A percentile compares a stretch with the other conserved stretches of the same genome.
Evolutionary conservation across 2,113 vertebrate species (phyloP).

Genomic region (Phylloscopus whistleri): DNA sequence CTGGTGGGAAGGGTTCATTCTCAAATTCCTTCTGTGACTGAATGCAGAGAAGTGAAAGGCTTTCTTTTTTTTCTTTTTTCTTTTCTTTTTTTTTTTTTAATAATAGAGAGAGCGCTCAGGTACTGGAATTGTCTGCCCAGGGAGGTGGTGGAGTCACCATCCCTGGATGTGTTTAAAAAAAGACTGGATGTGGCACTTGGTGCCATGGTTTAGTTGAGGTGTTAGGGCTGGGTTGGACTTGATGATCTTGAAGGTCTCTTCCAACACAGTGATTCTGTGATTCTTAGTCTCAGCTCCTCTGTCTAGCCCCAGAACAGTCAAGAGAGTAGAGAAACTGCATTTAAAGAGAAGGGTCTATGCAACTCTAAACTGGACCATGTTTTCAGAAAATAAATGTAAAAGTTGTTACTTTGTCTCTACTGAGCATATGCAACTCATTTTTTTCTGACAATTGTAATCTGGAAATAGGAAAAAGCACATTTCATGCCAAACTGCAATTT

Average conservation of each 20-base stretch:
- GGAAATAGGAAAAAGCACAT: background rate
- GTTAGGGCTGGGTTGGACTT: background rate
- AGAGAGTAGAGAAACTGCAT: background rate
- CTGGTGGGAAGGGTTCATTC: background rate
- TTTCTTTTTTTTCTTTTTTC: background rate
- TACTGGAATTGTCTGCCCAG: background rate
- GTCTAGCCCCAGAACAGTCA: background rate
- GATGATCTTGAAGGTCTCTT: background rate
- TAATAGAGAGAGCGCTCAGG: background rate
- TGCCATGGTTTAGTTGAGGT: background rate
- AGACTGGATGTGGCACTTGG: accelerated
- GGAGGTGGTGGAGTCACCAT: background rate
- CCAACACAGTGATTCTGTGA: background rate
- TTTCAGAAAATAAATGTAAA: background rate
- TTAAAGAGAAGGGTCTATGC: background rate
- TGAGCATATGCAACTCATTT: background rate
- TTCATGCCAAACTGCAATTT: background rate
- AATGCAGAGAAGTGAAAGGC: background rate
- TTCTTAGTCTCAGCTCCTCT: background rate
- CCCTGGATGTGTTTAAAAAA: background rate
- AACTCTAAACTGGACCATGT: background rate
- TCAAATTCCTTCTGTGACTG: background rate
- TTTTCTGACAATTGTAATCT: background rate
- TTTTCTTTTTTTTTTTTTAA: no score
- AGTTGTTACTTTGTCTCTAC: background rate